Base-by-base conservation (phyloP, 2,113 vertebrate genomes). In the Lipophrys pholis region DNA sequence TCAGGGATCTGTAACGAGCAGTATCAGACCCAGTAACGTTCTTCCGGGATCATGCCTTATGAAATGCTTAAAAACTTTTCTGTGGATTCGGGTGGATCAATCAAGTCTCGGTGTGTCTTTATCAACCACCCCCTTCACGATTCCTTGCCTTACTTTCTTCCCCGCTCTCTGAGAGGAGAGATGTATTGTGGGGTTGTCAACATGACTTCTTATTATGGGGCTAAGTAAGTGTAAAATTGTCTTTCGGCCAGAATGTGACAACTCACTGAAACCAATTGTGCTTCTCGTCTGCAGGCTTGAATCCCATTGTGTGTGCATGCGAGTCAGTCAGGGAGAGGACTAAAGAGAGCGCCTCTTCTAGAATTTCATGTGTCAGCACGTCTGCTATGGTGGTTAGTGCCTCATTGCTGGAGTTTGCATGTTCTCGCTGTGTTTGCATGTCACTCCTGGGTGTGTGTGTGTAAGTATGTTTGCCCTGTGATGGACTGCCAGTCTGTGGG, bases 171-270 rank as follows among this genome's bases (percentile, higher is more conserved):
- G 9, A 59, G 73, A 80, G 60, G 36, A 69, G 73, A 76, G 46
- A 42, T 76, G 77, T 76, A 86, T 76, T 75, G 80, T 82, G 50
- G 7, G 52, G 15, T 79, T 85, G 85, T 87, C 85, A 82, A 84
- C 87, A 88, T 84, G 80, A 84, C 78, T 89, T 85, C 80, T 80
- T 81, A 91, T 88, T 88, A 89, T 69, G 60, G 70, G 58, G 48
- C 69, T 85, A 89, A 91, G 83, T 86, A 82, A 87, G 87, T 88
- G 85, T 87, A 90, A 88, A 90, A 91, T 90, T 87, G 88, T 89
- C 87, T 91, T 87, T 76, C 8, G 62, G 67, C 75, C 78, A 78
- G 64, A 85, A 85, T 87, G 78, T 76, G 76, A 73, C 77, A 72
- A 69, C 73, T 87, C 67, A 54, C 45, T 82, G 83, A 83, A 79